Percentiles rank a stretch among this genome's conserved stretches.
These are phyloP conservation scores for Coronaproctus castanopsis DNA, from an alignment of 2,888 invertebrate genomes.

Conservation along the genomic window DNA sequence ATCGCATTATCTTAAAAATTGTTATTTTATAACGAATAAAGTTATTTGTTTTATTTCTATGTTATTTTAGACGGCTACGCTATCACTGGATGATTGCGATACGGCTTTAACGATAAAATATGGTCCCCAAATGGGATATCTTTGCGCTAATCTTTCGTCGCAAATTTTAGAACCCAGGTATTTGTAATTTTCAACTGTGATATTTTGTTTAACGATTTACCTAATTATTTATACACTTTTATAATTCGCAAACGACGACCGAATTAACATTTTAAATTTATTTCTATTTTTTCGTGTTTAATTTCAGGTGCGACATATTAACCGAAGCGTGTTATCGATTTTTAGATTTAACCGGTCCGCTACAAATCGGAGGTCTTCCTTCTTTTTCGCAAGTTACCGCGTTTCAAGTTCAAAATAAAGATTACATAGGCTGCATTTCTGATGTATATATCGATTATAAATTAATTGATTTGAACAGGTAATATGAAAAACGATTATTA, in stretches of 20 bases:
- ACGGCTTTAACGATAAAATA: constrained; percentile 53
- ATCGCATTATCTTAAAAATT: no score
- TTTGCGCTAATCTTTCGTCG: constrained; percentile 58
- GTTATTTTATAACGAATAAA: no score
- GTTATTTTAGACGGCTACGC: constrained; percentile 44
- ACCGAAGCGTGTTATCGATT: constrained; percentile 37
- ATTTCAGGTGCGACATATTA: constrained; percentile 29
- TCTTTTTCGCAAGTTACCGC: constrained; percentile 37
- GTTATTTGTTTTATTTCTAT: no score
- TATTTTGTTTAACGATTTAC: no score
- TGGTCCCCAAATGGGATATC: constrained; percentile 46
- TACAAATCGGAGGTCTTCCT: constrained; percentile 81
- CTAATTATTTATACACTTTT: neutral
- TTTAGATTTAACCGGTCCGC: constrained; percentile 70
- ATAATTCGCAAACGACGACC: no score
- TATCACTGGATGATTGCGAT: constrained; percentile 74
- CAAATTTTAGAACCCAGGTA: constrained; percentile 48
- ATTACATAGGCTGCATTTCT: constrained; percentile 78
- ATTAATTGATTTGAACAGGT: constrained; percentile 67
- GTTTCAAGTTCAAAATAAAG: constrained; percentile 35
- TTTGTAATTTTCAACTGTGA: constrained; percentile 12
- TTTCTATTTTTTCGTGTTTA: constrained; percentile 68
- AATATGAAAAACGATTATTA: no score
- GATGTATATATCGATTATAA: constrained; percentile 69
- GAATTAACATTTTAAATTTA: no score